Percentiles rank a stretch among this genome's conserved stretches.
Evolutionary conservation across 2,797 vertebrate species (phyloP).

Genomic region (Chloroceryle amazona): DNA sequence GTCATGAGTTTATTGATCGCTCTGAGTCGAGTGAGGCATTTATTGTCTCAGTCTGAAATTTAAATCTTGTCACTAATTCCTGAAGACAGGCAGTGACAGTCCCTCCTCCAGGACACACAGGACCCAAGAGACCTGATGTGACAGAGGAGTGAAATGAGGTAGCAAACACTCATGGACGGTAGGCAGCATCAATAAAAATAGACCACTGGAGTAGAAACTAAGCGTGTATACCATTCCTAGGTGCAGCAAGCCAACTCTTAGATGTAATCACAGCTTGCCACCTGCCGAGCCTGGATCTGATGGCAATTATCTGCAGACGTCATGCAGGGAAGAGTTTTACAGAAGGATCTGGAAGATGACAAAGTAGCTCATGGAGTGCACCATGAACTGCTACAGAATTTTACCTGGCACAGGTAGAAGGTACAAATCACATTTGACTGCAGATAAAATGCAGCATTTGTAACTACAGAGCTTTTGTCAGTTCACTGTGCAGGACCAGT

Average conservation of each 20-base stretch:
- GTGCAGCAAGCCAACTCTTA: constrained; percentile 12
- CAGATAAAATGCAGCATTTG: not conserved
- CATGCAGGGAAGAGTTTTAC: not conserved
- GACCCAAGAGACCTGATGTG: not conserved
- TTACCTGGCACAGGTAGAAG: not conserved
- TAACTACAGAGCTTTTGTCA: not conserved
- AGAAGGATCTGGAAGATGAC: not conserved
- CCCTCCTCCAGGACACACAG: not conserved
- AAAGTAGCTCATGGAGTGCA: not conserved
- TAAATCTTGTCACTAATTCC: not conserved
- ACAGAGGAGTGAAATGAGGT: constrained; percentile 8
- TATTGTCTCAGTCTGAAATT: not conserved
- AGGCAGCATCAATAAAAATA: not conserved
- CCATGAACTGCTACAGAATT: not conserved
- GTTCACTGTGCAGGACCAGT: not conserved
- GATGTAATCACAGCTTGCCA: constrained; percentile 47
- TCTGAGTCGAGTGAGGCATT: fast-evolving
- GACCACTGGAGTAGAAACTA: not conserved
- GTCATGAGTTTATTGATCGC: not conserved
- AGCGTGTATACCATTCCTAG: not conserved
- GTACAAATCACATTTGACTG: not conserved
- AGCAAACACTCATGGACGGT: not conserved
- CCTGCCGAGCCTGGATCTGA: constrained; percentile 18
- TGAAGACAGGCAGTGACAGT: not conserved
- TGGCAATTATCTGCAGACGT: constrained; percentile 3